A percentile compares a stretch with the other conserved stretches of the same genome.
These are phyloP conservation scores for Menidia beryllina DNA, from an alignment of 2,113 vertebrate species.

Conservation along the genomic window DNA sequence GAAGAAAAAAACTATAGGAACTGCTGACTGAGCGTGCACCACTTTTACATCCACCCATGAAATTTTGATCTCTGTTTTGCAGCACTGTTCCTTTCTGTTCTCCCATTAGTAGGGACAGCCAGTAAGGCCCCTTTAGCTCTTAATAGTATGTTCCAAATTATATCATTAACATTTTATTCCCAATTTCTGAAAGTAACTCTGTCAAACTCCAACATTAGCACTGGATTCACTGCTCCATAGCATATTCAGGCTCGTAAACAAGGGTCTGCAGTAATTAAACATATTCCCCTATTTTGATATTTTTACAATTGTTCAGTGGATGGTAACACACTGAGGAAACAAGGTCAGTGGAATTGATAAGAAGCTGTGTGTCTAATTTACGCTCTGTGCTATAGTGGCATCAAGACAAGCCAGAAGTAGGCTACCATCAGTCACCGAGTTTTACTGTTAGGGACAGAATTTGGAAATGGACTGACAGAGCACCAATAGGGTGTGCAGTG, in stretches of 20 bases:
- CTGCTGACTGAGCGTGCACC: slow-evolving; percentile 28
- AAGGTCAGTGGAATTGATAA: slow-evolving; percentile 16
- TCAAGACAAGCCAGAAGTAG: slow-evolving; percentile 29
- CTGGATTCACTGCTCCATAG: slow-evolving; percentile 37
- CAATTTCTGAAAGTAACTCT: slow-evolving; percentile 35
- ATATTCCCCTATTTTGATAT: slow-evolving; percentile 10
- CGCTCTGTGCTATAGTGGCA: slow-evolving; percentile 24
- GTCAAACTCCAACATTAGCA: slow-evolving; percentile 48
- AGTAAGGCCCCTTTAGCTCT: slow-evolving; percentile 49
- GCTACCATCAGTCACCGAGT: slow-evolving; percentile 62
- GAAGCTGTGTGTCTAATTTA: slow-evolving; percentile 41
- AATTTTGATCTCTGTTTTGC: slow-evolving; percentile 60
- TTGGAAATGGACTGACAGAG: slow-evolving; percentile 55
- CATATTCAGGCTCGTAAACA: slow-evolving; percentile 50
- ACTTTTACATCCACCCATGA: slow-evolving; percentile 51
- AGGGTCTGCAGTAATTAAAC: slow-evolving; percentile 23
- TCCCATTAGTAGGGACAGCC: slow-evolving; percentile 67
- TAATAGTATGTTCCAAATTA: slow-evolving; percentile 59
- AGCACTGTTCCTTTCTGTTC: slow-evolving; percentile 32
- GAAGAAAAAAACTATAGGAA: slow-evolving; percentile 40
- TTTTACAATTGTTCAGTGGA: slow-evolving; percentile 2
- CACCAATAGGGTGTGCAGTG: slow-evolving; percentile 52
- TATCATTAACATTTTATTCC: slow-evolving; percentile 68
- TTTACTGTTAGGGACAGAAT: slow-evolving; percentile 59
- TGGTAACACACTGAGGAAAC: slow-evolving; percentile 18